Evolutionary conservation across 2,888 invertebrate species (phyloP), one percentile per base, ranked within the genome.

Genomic region (Sinelater perroti): DNA sequence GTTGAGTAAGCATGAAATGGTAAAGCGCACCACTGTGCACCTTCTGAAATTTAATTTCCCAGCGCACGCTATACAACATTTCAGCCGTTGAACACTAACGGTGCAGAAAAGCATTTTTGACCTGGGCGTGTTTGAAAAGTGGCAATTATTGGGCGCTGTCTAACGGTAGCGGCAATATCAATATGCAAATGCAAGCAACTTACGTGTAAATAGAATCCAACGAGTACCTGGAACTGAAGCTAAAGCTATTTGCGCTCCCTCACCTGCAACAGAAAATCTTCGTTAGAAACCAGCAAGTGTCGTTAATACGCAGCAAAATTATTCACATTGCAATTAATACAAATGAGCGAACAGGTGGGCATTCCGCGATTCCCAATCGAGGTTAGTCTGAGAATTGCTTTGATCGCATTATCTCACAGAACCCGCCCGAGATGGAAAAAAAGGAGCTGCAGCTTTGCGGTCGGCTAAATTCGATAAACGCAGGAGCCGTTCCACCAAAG

Each of bases 341-440:
- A n/a, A n/a, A n/a, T n/a, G n/a, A n/a, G n/a, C n/a, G n/a, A n/a
- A n/a, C n/a, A n/a, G n/a, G n/a, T n/a, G n/a, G n/a, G n/a, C n/a
- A n/a, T n/a, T n/a, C n/a, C n/a, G n/a, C n/a, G n/a, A n/a, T n/a
- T n/a, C n/a, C n/a, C n/a, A n/a, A n/a, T n/a, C n/a, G n/a, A n/a
- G n/a, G n/a, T n/a, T n/a, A n/a, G n/a, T n/a, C n/a, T 50, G 50
- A 36, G 50, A 47, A 47, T n/a, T 13, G 7, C 31, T 14, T 16
- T 14, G 4, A 11, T 4, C 2, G 11, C n/a, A 3, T 6, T 20
- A 47, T 47, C 35, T 47, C 47, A 47, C 47, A 40, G 8, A n/a
- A 24, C 2, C 7, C n/a, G 8, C 16, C 26, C 1, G 24, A 14
- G 24, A 13, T 13, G 6, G 8, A 28, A 28, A 14, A 20, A 24